phyloP scores from a whole-genome alignment of 2,113 vertebrate species.

The Zeus faber region DNA sequence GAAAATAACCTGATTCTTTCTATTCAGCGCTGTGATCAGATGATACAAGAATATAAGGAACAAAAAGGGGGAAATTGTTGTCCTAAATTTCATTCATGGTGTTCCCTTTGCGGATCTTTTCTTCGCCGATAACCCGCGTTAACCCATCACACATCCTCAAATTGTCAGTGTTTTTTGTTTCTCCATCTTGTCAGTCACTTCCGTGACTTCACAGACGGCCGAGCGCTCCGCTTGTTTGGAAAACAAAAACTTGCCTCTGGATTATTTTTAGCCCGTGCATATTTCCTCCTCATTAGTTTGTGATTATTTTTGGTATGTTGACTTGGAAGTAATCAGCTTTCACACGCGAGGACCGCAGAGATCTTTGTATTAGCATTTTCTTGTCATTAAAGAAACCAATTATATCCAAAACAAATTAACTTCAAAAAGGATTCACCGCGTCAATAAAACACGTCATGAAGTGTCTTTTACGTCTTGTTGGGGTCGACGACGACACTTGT shows the following conservation, averaged over 20 bases:
- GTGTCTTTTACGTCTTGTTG: too few relatives aligned
- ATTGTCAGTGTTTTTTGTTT: conserved; percentile 9
- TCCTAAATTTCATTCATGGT: too few relatives aligned
- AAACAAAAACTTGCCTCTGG: conserved; percentile 16
- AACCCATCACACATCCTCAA: conserved; percentile 5
- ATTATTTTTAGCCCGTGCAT: conserved; percentile 35
- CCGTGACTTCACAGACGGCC: conserved; percentile 11
- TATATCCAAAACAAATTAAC: too few relatives aligned
- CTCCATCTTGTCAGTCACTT: conserved; percentile 20
- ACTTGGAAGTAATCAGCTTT: conserved; percentile 12
- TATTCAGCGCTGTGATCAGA: too few relatives aligned
- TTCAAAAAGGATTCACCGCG: too few relatives aligned
- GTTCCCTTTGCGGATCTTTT: neutral
- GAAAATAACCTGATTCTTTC: too few relatives aligned
- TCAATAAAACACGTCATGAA: too few relatives aligned
- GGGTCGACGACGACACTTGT: too few relatives aligned
- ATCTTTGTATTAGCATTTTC: too few relatives aligned
- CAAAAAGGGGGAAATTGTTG: too few relatives aligned
- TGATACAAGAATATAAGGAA: too few relatives aligned
- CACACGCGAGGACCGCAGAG: conserved; percentile 2
- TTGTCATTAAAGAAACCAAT: neutral
- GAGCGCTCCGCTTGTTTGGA: conserved; percentile 23
- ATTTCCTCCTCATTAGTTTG: conserved; percentile 49
- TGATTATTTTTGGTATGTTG: conserved; percentile 35
- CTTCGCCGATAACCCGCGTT: conserved; percentile 5